Conservation (phyloP, 2,888 invertebrate genomes). For the Drosophila mimica region DNA sequence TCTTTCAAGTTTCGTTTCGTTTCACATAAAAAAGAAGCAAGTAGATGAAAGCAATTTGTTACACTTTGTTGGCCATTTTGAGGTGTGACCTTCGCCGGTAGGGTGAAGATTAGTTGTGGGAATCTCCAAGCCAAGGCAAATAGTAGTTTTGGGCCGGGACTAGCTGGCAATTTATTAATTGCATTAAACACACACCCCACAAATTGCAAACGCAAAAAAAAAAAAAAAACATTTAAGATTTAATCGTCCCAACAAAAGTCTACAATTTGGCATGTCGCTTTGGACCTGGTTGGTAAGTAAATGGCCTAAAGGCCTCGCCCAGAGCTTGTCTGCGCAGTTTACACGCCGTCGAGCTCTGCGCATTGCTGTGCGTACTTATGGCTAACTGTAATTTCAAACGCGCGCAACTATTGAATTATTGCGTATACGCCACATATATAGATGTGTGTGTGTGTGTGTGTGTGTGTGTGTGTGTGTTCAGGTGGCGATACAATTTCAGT, state of each 20-base stretch:
- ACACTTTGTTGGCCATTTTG: constrained; percentile 40
- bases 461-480: constrained; percentile 19
- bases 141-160: constrained; percentile 18
- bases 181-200: constrained; percentile 48
- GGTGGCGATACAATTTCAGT: constrained; percentile 66
- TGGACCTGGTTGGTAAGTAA: constrained; percentile 16
- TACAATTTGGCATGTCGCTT: constrained; percentile 56
- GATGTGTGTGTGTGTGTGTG: constrained; percentile 30
- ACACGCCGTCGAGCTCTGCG: constrained; percentile 44
- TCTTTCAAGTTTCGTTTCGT: constrained; percentile 39
- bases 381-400: constrained; percentile 76
- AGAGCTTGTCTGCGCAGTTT: constrained; percentile 9
- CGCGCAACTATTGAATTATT: constrained; percentile 60
- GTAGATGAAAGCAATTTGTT: constrained; percentile 35
- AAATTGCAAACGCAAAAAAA: constrained; percentile 16
- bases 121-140: constrained; percentile 18
- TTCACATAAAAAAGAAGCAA: constrained; percentile 12
- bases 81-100: constrained; percentile 41
- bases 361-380: constrained; percentile 71
- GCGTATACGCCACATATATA: constrained; percentile 73
- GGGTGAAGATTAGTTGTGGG: constrained; percentile 22
- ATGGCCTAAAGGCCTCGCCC: constrained; percentile 34
- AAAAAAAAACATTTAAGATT: constrained; percentile 23
- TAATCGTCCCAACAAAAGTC: constrained; percentile 33
- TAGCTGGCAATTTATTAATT: constrained; percentile 48